Evolutionary conservation across 1,140 invertebrate genomes (phyloP).

Genomic region (Yoshiicerus persimilis): DNA sequence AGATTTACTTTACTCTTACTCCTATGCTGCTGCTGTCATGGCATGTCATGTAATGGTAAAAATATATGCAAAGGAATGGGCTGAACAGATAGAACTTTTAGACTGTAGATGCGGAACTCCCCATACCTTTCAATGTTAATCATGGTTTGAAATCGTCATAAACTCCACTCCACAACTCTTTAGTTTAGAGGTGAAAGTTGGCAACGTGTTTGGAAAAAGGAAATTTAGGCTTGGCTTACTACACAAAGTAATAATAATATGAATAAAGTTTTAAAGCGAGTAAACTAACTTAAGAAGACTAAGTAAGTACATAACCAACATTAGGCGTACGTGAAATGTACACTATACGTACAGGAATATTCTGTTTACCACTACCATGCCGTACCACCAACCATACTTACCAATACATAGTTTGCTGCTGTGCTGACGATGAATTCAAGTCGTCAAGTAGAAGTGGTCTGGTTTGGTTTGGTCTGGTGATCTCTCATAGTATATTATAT

Average conservation of each 20-base stretch:
- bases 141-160: not conserved
- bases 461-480: conserved; percentile 4
- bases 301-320: not conserved
- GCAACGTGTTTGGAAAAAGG: conserved; percentile 26
- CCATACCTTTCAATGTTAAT: not conserved
- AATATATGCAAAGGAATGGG: not conserved
- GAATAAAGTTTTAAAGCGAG: not conserved
- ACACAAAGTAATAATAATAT: not conserved
- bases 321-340: too few relatives aligned
- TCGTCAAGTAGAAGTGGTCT: conserved; percentile 21
- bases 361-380: too few relatives aligned
- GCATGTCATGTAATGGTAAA: not conserved
- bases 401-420: not conserved
- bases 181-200: conserved; percentile 10
- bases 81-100: not conserved
- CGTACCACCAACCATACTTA: not conserved
- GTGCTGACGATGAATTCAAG: conserved; percentile 16
- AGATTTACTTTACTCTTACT: not conserved
- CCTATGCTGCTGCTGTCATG: not conserved
- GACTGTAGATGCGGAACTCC: not conserved
- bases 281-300: not conserved
- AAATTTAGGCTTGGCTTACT: conserved; percentile 11
- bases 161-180: not conserved
- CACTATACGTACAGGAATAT: too few relatives aligned
- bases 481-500: not conserved